phyloP scores from a whole-genome alignment of 2,888 invertebrate genomes.

The Gymnocheta viridis region DNA sequence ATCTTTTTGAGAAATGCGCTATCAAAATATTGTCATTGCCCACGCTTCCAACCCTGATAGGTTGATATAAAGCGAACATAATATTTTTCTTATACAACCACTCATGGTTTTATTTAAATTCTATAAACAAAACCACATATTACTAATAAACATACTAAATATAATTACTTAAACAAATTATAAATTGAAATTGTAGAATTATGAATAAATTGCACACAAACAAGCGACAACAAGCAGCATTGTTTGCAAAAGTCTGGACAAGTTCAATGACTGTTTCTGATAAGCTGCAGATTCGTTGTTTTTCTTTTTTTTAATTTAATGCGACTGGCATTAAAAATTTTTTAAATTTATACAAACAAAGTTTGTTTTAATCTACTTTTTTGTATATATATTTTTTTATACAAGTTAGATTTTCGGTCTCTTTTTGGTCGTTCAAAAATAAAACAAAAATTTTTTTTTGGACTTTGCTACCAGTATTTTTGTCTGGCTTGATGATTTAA shows the following conservation, averaged over 20 bases:
- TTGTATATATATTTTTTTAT: background rate
- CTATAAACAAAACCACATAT: constrained; percentile 19
- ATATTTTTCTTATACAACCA: background rate
- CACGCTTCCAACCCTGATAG: background rate
- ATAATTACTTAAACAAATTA: constrained; percentile 46
- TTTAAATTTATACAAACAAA: constrained; percentile 2
- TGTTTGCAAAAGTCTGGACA: constrained; percentile 54
- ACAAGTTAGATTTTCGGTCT: constrained; percentile 20
- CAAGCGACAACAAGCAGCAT: constrained; percentile 2
- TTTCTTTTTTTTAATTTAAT: background rate
- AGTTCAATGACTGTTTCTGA: constrained; percentile 67
- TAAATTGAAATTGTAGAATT: constrained; percentile 23
- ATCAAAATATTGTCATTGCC: no score
- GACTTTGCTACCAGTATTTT: constrained; percentile 34
- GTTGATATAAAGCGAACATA: background rate
- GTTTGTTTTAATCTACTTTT: constrained; percentile 45
- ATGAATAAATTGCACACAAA: background rate
- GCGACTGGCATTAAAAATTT: background rate
- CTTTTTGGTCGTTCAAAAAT: background rate
- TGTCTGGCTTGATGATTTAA: constrained; percentile 5
- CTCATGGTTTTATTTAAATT: constrained; percentile 13
- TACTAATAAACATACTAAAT: constrained; percentile 24
- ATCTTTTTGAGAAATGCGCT: no score
- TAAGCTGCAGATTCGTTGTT: constrained; percentile 48
- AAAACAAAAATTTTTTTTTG: constrained; percentile 11